phyloP scores from a whole-genome alignment of 2,888 invertebrate genomes.

The Rhagonycha fulva region DNA sequence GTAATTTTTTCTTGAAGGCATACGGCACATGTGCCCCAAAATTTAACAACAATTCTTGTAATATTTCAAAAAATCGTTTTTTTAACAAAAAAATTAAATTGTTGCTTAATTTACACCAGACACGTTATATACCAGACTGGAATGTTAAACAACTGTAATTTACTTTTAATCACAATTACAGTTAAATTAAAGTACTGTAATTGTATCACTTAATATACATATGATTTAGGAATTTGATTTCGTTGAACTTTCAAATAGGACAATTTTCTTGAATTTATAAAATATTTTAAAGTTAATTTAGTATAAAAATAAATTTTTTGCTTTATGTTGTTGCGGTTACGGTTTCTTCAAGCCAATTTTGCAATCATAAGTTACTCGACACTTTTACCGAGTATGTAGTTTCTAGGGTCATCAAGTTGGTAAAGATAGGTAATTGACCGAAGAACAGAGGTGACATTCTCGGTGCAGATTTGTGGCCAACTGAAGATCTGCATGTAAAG shows the following conservation, averaged over 20 bases:
- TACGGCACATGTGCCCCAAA: no score
- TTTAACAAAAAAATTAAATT: neutral
- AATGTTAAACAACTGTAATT: neutral
- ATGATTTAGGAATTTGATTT: neutral
- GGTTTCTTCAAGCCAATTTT: neutral
- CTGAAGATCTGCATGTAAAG: neutral
- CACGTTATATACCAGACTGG: neutral
- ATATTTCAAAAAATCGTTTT: neutral
- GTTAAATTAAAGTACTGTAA: neutral
- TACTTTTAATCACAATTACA: neutral
- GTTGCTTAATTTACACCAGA: neutral
- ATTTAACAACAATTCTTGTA: no score
- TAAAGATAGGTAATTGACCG: constrained; percentile 29
- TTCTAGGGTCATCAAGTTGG: constrained; percentile 22
- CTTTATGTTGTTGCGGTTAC: neutral
- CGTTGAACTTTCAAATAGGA: neutral
- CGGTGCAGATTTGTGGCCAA: constrained; percentile 16
- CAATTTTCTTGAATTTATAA: neutral
- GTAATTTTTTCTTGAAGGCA: no score
- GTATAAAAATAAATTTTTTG: neutral
- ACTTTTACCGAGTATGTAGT: constrained; percentile 15
- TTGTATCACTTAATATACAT: neutral
- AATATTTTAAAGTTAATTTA: neutral
- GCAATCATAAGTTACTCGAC: neutral
- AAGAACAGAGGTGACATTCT: constrained; percentile 24